Evolutionary conservation across 2,113 vertebrate genomes (phyloP).

Genomic region (Osmerus eperlanus): DNA sequence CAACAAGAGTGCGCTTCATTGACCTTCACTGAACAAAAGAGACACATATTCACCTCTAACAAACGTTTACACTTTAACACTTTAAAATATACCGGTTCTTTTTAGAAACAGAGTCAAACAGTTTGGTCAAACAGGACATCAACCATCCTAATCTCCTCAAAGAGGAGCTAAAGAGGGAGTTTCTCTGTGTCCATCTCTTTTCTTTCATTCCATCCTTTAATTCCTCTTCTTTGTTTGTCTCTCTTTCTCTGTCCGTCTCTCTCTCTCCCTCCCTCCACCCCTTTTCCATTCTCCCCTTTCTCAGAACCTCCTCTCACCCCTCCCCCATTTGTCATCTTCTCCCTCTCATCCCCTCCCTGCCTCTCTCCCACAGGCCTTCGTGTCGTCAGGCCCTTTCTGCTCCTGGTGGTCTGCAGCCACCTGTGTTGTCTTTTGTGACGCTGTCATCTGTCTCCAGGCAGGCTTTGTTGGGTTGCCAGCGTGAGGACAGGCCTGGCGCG

Average conservation of each 20-base stretch:
- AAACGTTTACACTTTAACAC: not conserved
- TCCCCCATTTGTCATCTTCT: conserved; percentile 62
- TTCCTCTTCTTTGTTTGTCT: conserved; percentile 10
- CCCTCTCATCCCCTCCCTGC: conserved; percentile 67
- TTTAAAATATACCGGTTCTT: too few relatives aligned
- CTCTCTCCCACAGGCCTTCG: conserved; percentile 36
- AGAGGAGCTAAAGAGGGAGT: not conserved
- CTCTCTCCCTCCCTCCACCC: conserved; percentile 24
- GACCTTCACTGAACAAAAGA: too few relatives aligned
- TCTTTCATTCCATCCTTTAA: not conserved
- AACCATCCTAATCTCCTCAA: conserved; percentile 5
- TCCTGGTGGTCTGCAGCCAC: conserved; percentile 27
- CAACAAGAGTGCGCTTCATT: too few relatives aligned
- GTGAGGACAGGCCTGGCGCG: conserved; percentile 24
- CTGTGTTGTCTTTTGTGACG: conserved; percentile 67
- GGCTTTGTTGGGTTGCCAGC: conserved; percentile 27
- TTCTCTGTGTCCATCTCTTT: not conserved
- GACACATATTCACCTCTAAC: not conserved
- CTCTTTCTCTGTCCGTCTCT: conserved; percentile 13
- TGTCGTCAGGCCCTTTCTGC: not conserved
- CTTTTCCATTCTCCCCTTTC: conserved; percentile 4
- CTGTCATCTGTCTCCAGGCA: conserved; percentile 68
- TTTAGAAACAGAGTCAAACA: not conserved
- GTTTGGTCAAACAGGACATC: not conserved
- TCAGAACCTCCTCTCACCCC: not conserved